phyloP scores from a whole-genome alignment of 2,888 invertebrate genomes.

The Exephanes ischioxanthus region DNA sequence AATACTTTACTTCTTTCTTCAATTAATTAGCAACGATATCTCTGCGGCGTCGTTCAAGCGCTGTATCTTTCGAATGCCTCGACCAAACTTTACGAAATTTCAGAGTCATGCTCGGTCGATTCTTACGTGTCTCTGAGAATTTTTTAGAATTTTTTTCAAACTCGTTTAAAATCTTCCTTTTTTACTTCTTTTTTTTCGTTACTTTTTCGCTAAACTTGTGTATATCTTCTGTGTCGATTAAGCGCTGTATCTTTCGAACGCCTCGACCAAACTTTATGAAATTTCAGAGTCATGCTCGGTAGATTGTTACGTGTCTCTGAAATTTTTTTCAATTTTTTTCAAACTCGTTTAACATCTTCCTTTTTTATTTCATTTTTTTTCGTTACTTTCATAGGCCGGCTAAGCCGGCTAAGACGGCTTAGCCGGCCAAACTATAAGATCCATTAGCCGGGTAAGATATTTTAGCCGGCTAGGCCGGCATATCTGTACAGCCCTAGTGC shows the following conservation, averaged over 20 bases:
- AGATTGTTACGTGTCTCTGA: not conserved
- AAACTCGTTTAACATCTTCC: not conserved
- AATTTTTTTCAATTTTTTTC: not conserved
- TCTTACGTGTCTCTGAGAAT: not conserved
- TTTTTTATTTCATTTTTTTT: not conserved
- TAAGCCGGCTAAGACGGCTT: no score
- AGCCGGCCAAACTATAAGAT: no score
- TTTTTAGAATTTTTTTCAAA: not conserved
- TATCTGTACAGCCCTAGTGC: no score
- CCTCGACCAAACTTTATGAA: not conserved
- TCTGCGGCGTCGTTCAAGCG: not conserved
- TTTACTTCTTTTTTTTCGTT: not conserved
- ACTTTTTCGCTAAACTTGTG: not conserved
- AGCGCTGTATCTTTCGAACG: not conserved
- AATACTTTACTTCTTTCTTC: slow-evolving; percentile 5
- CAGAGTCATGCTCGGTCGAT: not conserved
- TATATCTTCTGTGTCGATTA: not conserved
- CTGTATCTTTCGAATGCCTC: not conserved
- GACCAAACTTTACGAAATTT: not conserved
- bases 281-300: not conserved
- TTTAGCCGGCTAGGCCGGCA: no score
- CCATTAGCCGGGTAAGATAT: no score
- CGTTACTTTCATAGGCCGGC: no score
- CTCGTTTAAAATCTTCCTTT: not conserved
- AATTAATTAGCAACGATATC: not conserved